Conservation (phyloP, 1,140 invertebrate species). For the Drosophila nigromelanica region DNA sequence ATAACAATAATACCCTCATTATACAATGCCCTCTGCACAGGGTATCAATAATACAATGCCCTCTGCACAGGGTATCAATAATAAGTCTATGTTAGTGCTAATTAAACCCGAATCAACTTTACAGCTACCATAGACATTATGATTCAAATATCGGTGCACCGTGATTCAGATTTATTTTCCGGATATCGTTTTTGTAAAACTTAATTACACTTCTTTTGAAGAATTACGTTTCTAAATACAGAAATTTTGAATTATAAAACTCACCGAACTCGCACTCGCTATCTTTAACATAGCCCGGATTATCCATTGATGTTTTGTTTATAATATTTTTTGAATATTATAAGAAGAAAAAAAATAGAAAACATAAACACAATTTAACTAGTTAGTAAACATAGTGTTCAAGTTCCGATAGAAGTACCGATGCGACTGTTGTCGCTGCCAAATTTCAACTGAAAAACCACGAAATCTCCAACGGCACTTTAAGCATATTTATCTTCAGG, state of each 20-base stretch:
- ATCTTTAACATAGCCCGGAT: constrained; percentile 63
- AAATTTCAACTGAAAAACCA: constrained; percentile 42
- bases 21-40: neutral
- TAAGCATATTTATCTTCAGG: constrained; percentile 26
- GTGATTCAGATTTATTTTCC: neutral
- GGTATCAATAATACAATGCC: no score
- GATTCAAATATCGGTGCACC: neutral
- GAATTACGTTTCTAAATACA: no score
- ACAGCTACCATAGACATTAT: constrained; percentile 2
- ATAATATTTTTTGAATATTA: neutral
- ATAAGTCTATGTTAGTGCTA: no score
- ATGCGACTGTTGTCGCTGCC: constrained; percentile 38
- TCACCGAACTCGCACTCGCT: constrained; percentile 66
- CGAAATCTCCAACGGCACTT: constrained; percentile 8
- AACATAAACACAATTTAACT: neutral
- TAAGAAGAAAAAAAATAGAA: neutral
- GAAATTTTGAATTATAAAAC: constrained; percentile 9
- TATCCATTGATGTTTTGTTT: constrained; percentile 55
- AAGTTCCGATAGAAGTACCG: constrained; percentile 3
- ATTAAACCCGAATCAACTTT: no score
- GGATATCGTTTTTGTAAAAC: neutral
- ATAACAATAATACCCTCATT: neutral
- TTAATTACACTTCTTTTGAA: neutral
- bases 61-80: neutral
- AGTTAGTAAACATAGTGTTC: neutral